These are phyloP conservation scores for Numenius phaeopus DNA, from an alignment of 2,797 vertebrate genomes.

Conservation along the genomic window DNA sequence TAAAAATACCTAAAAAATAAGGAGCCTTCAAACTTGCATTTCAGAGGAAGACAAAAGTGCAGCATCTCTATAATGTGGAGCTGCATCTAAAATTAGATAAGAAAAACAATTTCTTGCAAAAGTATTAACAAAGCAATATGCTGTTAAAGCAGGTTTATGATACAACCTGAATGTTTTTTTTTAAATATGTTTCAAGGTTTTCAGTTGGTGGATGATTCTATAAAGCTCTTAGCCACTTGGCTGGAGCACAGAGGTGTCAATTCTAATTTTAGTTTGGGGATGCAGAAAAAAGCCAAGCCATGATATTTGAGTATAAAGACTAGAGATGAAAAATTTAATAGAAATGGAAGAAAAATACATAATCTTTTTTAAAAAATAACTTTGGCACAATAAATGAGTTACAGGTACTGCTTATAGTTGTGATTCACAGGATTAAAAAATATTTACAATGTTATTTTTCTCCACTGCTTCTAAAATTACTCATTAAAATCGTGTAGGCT, in stretches of 20 bases:
- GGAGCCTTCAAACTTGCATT: not conserved
- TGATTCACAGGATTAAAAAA: not conserved
- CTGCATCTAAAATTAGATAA: conserved; percentile 28
- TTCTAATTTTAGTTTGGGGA: not conserved
- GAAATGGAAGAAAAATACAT: not conserved
- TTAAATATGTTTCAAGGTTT: not conserved
- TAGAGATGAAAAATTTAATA: not conserved
- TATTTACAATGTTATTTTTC: not conserved
- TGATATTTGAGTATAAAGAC: not conserved
- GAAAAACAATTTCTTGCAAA: not conserved
- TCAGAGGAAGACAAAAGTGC: not conserved
- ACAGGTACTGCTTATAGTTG: not conserved
- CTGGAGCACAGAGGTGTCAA: not conserved
- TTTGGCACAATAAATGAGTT: not conserved
- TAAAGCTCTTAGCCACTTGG: not conserved
- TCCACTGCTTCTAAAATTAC: not conserved
- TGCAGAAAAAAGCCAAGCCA: not conserved
- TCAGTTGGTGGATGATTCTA: not conserved
- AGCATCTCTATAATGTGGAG: conserved; percentile 33
- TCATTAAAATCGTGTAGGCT: fast-evolving
- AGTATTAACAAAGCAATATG: not conserved
- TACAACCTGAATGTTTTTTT: not conserved
- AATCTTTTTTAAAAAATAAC: not conserved
- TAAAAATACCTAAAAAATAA: not conserved
- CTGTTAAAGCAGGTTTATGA: not conserved